phyloP scores from a whole-genome alignment of 1,140 invertebrate genomes.

The Saccostrea echinata region DNA sequence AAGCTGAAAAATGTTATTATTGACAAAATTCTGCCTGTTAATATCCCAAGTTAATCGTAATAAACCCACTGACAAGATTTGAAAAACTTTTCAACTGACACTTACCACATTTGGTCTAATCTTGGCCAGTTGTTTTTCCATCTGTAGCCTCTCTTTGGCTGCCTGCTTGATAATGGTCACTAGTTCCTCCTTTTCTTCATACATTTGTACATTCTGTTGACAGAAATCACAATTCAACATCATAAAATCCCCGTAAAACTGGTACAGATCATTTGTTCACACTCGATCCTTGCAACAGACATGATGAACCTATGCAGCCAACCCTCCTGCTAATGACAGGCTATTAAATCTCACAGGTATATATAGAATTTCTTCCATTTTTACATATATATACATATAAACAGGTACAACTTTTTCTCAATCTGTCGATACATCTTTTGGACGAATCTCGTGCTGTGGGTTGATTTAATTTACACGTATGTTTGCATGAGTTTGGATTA shows the following conservation, averaged over 20 bases:
- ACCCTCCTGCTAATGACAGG: not conserved
- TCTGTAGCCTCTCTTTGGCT: constrained; percentile 80
- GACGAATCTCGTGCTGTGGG: not conserved
- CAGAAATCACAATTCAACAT: not conserved
- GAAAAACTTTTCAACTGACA: not conserved
- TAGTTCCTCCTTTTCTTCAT: constrained; percentile 78
- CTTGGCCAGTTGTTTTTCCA: constrained; percentile 79
- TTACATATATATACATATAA: too few species aligned
- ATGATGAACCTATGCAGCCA: not conserved
- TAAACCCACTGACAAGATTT: too few species aligned
- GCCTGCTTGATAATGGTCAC: constrained; percentile 79
- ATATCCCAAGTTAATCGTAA: too few species aligned
- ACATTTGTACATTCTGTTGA: constrained; percentile 74
- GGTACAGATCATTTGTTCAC: constrained; percentile 27
- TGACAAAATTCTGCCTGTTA: too few species aligned
- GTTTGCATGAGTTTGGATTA: not conserved
- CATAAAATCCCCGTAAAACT: not conserved
- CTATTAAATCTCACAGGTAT: not conserved
- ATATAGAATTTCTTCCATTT: not conserved
- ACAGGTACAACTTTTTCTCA: too few species aligned
- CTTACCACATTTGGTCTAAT: constrained; percentile 66
- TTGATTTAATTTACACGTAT: not conserved
- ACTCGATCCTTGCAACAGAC: not conserved
- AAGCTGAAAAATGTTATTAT: too few species aligned
- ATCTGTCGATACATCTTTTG: too few species aligned